Evolutionary conservation across 2,113 vertebrate species (phyloP).

Genomic region (Circaetus gallicus): DNA sequence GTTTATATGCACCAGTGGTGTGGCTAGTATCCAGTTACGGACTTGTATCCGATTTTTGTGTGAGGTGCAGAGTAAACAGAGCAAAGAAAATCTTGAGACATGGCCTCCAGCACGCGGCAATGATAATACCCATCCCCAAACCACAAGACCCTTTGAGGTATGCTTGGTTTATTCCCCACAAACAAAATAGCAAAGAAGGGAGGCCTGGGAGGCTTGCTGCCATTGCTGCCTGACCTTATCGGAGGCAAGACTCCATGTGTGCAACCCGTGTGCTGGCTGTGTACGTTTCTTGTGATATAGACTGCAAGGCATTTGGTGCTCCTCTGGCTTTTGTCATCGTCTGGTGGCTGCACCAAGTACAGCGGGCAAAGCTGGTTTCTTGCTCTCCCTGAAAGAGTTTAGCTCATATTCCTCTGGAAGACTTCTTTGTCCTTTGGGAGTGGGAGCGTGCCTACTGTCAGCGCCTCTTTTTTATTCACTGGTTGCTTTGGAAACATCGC

Average conservation of each 20-base stretch:
- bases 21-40: background rate
- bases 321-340: background rate
- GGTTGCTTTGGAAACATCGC: background rate
- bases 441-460: background rate
- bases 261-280: fast-evolving
- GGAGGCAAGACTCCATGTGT: fast-evolving
- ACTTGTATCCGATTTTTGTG: background rate
- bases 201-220: background rate
- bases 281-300: fast-evolving
- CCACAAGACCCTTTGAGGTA: background rate
- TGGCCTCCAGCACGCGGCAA: fast-evolving
- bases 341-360: background rate
- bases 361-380: background rate
- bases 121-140: background rate
- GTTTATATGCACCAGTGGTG: background rate
- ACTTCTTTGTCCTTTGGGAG: background rate
- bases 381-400: background rate
- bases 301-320: background rate
- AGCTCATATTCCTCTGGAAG: background rate
- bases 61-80: background rate
- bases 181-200: background rate
- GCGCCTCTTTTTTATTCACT: background rate
- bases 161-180: background rate
- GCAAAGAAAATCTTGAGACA: background rate
- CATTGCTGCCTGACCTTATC: background rate